Base-by-base conservation (phyloP, 1,140 invertebrate genomes). In the Saccostrea echinata region DNA sequence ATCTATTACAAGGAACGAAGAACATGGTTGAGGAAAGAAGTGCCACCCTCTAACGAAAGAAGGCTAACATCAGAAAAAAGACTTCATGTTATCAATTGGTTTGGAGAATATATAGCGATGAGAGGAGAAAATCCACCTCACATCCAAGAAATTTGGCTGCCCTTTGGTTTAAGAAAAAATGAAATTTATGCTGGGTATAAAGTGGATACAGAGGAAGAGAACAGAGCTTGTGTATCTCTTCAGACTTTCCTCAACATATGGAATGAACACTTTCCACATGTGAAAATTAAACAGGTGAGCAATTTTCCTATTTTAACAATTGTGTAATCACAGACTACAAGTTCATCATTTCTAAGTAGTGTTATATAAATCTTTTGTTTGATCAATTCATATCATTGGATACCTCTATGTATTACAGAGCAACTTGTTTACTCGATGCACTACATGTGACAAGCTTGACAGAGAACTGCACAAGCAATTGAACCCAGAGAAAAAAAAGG, bases 81-180 rank as follows among this genome's bases (percentile, higher is more conserved):
- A 51, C 76, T 35, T 35, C 13, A 33, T 35, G 76, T 30, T 21
- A 81, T 81, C 27, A 33, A 81, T 33, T 81, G 76, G 76, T 81
- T 81, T 33, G 76, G 76, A 33, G 76, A 81, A 81, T 81, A 81
- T 30, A 33, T 35, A 27, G 76, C 76, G 16, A 61, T 61, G 57
- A 61, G 76, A 35, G 76, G 76, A 81, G 33, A 81, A 81, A 81
- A 51, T 33, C 30, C 76, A 30, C 76, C 76, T 30, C 76, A 81
- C 30, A 33, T 35, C 21, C 76, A 81, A 81, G 33, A 81, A 81
- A 51, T 81, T n/a, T 81, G 76, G 76, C 43, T 81, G 24, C 76
- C 76, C 18, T 81, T 81, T 81, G 27, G 76, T 35, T 35, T 81
- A 51, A 33, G 76, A 30, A 81, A 81, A 51, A 81, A 81, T 35